phyloP scores from a whole-genome alignment of 2,113 vertebrate species.

The Bambusicola thoracicus region DNA sequence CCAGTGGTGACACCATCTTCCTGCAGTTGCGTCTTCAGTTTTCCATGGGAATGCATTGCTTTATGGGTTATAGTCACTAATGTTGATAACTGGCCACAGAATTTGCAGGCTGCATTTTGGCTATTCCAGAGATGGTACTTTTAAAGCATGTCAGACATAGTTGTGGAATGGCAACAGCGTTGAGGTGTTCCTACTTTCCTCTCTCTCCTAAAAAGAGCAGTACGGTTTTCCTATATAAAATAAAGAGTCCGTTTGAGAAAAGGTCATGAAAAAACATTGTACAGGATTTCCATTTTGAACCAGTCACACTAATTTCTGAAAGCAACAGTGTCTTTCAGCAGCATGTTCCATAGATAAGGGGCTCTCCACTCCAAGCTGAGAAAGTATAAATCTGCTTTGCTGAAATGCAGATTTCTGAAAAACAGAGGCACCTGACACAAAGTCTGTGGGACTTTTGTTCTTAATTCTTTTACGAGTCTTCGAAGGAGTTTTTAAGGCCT shows the following conservation, averaged over 20 bases:
- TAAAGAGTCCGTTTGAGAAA: neutral
- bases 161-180: neutral
- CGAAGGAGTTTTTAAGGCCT: neutral
- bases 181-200: neutral
- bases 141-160: neutral
- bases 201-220: neutral
- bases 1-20: neutral
- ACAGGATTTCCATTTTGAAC: neutral
- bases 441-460: neutral
- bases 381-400: neutral
- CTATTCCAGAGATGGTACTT: neutral
- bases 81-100: neutral
- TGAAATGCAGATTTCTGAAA: neutral
- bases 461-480: neutral
- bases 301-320: neutral
- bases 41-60: neutral
- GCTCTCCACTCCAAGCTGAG: neutral
- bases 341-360: neutral
- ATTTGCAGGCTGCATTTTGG: neutral
- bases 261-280: neutral
- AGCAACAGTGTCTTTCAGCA: neutral
- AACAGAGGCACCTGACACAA: rapidly evolving
- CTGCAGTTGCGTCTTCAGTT: neutral
- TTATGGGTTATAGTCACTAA: neutral
- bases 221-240: neutral